phyloP scores from a whole-genome alignment of 2,113 vertebrate species.

The Epinephelus fuscoguttatus region DNA sequence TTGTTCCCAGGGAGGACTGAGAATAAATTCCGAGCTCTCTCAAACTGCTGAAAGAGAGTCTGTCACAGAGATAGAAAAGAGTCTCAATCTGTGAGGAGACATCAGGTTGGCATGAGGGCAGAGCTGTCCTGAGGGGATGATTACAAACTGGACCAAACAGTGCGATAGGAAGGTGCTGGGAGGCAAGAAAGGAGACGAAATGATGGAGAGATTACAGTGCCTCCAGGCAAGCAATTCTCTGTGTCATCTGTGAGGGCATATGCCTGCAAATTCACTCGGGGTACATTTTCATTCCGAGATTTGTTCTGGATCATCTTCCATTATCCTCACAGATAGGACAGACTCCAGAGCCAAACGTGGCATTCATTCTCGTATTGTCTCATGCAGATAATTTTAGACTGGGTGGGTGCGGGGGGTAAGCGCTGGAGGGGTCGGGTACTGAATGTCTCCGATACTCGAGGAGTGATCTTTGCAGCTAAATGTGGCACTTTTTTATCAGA shows the following conservation, averaged over 20 bases:
- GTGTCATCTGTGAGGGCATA: constrained; percentile 64
- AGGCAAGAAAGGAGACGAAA: constrained; percentile 52
- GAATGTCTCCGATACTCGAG: constrained; percentile 52
- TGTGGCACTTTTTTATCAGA: constrained; percentile 60
- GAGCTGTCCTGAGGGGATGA: constrained; percentile 70
- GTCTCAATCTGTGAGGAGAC: constrained; percentile 47
- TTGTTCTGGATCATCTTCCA: constrained; percentile 67
- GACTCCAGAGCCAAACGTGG: constrained; percentile 39
- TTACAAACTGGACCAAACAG: constrained; percentile 68
- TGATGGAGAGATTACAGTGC: constrained; percentile 73
- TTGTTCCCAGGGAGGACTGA: constrained; percentile 13
- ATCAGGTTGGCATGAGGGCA: constrained; percentile 58
- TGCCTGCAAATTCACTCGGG: constrained; percentile 51
- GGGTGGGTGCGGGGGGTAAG: constrained; percentile 35
- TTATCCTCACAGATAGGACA: constrained; percentile 59
- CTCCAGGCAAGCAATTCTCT: constrained; percentile 66
- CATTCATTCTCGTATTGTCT: constrained; percentile 53
- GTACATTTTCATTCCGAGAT: constrained; percentile 53
- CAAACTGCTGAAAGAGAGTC: constrained; percentile 30
- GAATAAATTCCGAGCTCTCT: constrained; percentile 18
- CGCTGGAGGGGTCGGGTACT: constrained; percentile 35
- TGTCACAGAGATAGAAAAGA: constrained; percentile 19
- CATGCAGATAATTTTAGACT: constrained; percentile 61
- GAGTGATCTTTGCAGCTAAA: constrained; percentile 65
- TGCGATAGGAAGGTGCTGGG: constrained; percentile 56